These are phyloP conservation scores for Aplochiton taeniatus DNA, from an alignment of 2,797 vertebrate species.

Conservation along the genomic window DNA sequence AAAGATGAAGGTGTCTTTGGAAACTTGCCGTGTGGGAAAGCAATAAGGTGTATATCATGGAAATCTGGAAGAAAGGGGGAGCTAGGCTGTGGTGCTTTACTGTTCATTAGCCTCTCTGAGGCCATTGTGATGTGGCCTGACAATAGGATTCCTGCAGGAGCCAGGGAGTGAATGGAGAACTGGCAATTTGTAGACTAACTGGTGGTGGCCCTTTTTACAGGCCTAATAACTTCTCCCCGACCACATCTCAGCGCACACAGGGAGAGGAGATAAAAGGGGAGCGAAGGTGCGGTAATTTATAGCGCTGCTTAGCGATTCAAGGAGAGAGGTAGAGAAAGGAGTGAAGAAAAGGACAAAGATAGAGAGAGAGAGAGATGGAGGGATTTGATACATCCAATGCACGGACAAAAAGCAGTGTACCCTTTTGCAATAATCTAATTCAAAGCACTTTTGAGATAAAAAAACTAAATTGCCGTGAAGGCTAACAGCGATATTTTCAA, in stretches of 20 bases:
- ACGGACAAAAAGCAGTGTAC: slow-evolving; percentile 11
- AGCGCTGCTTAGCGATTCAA: slow-evolving; percentile 43
- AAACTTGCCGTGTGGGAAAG: slow-evolving; percentile 19
- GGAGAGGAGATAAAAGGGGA: slow-evolving; percentile 34
- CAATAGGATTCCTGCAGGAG: slow-evolving; percentile 13
- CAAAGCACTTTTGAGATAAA: no score
- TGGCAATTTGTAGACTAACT: slow-evolving; percentile 40
- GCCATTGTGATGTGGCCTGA: slow-evolving; percentile 26
- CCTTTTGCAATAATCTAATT: slow-evolving; percentile 19
- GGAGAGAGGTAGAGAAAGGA: slow-evolving; percentile 14
- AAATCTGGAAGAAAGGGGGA: slow-evolving; percentile 23
- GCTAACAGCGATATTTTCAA: no score
- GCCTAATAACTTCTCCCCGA: slow-evolving; percentile 42
- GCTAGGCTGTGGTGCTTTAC: background rate
- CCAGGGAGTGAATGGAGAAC: slow-evolving; percentile 12
- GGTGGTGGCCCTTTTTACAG: slow-evolving; percentile 40
- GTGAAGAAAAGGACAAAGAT: no score
- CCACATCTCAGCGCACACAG: slow-evolving; percentile 43
- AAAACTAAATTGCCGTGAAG: no score
- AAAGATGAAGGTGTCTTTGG: slow-evolving; percentile 29
- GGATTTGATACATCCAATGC: slow-evolving; percentile 36
- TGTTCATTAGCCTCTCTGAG: slow-evolving; percentile 44
- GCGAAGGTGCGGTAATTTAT: slow-evolving; percentile 43
- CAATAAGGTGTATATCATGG: slow-evolving; percentile 41
- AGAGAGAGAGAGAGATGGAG: background rate